Evolutionary conservation across 2,888 invertebrate genomes (phyloP).

Genomic region (Cephonodes hylas): DNA sequence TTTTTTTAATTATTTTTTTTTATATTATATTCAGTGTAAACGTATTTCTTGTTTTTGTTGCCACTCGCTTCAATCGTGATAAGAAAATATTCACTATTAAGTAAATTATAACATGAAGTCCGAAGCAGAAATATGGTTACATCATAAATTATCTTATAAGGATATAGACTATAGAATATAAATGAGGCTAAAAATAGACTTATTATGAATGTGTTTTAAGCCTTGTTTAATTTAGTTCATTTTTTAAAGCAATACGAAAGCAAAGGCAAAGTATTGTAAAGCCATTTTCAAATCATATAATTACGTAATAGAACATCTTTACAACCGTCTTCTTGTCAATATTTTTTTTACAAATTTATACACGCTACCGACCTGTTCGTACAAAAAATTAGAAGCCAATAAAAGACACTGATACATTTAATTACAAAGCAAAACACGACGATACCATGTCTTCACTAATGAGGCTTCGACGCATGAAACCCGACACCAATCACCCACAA

Average conservation of each 20-base stretch:
- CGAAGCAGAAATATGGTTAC: neutral
- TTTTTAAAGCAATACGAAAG: no score
- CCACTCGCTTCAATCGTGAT: neutral
- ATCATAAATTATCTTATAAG: neutral
- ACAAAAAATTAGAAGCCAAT: neutral
- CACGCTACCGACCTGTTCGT: neutral
- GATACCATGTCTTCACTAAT: neutral
- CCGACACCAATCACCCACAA: constrained; percentile 2
- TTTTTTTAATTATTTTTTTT: no score
- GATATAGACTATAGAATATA: neutral
- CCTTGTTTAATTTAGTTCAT: no score
- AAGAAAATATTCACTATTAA: neutral
- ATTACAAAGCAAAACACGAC: neutral
- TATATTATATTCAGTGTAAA: neutral
- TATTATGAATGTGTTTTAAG: no score
- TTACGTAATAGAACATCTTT: no score
- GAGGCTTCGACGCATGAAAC: neutral
- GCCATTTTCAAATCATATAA: no score
- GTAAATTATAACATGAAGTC: constrained; percentile 2
- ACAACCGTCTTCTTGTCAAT: neutral
- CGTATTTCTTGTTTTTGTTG: neutral
- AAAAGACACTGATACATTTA: neutral
- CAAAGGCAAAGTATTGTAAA: no score
- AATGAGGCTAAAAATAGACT: neutral
- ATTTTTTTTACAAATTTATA: neutral